Percentiles rank a stretch among this genome's conserved stretches.
These are phyloP conservation scores for Ellobius talpinus DNA, from an alignment of 2,113 vertebrate genomes.

Conservation along the genomic window DNA sequence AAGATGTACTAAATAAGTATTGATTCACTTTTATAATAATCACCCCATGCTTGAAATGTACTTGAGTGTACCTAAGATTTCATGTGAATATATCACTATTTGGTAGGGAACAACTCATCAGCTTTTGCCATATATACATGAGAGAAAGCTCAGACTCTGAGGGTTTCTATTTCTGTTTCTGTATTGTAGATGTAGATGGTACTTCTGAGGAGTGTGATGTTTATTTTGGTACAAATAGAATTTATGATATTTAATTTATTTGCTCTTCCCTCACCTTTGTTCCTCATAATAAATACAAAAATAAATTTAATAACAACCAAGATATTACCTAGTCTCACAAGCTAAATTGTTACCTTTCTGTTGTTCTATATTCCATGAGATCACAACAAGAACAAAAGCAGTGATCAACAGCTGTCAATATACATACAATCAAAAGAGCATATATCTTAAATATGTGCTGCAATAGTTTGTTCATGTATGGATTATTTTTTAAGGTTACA, in stretches of 20 bases:
- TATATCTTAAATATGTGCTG: not conserved
- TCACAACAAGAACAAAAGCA: slow-evolving; percentile 6
- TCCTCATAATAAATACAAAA: not conserved
- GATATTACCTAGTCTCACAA: not conserved
- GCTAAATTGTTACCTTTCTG: not conserved
- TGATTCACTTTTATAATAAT: not conserved
- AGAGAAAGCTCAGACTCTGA: not conserved
- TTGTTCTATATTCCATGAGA: not conserved
- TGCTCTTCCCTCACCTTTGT: not conserved
- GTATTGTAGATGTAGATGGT: not conserved
- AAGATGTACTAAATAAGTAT: not conserved
- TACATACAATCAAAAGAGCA: not conserved
- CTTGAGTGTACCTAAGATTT: not conserved
- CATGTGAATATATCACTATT: not conserved
- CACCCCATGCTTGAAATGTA: not conserved
- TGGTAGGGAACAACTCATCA: not conserved
- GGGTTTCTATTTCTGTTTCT: not conserved
- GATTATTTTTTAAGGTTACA: not conserved
- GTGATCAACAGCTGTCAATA: not conserved
- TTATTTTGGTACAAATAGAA: not conserved
- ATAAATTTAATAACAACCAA: not conserved
- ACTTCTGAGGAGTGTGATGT: slow-evolving; percentile 22
- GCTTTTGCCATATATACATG: not conserved
- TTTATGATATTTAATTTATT: slow-evolving; percentile 17
- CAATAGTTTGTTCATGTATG: not conserved